phyloP scores from a whole-genome alignment of 2,888 invertebrate species.

The Mayetiola destructor region DNA sequence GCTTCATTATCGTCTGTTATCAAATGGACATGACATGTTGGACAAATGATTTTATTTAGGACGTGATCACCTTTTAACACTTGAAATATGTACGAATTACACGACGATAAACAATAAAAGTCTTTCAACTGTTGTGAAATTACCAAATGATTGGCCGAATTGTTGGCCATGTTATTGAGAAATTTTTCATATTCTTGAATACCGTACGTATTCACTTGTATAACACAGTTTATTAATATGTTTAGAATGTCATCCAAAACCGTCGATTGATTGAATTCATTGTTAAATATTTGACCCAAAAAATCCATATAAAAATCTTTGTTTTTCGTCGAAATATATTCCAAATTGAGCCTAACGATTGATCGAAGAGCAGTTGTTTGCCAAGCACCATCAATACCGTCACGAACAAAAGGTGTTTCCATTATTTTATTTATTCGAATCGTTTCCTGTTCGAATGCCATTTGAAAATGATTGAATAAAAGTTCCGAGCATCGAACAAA shows the following conservation, averaged over 20 bases:
- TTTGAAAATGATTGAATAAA: background rate
- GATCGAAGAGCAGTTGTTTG: background rate
- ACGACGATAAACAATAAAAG: background rate
- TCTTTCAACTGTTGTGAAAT: background rate
- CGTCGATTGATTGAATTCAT: background rate
- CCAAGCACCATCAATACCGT: background rate
- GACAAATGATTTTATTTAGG: background rate
- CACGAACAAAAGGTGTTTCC: background rate
- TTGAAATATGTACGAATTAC: background rate
- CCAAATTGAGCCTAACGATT: background rate
- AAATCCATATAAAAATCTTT: constrained; percentile 3
- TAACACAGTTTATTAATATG: background rate
- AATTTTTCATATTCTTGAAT: background rate
- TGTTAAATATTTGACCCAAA: background rate
- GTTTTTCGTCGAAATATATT: background rate
- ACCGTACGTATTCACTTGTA: constrained; percentile 1
- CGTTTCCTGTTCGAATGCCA: background rate
- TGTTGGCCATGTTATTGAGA: background rate
- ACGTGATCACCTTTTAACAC: background rate
- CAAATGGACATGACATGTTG: background rate
- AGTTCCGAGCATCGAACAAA: background rate
- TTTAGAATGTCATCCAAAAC: background rate
- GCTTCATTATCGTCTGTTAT: background rate
- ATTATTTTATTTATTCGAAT: background rate
- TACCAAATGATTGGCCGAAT: background rate